Base-by-base conservation (phyloP, 2,113 vertebrate species). In the Ariopsis seemanni region DNA sequence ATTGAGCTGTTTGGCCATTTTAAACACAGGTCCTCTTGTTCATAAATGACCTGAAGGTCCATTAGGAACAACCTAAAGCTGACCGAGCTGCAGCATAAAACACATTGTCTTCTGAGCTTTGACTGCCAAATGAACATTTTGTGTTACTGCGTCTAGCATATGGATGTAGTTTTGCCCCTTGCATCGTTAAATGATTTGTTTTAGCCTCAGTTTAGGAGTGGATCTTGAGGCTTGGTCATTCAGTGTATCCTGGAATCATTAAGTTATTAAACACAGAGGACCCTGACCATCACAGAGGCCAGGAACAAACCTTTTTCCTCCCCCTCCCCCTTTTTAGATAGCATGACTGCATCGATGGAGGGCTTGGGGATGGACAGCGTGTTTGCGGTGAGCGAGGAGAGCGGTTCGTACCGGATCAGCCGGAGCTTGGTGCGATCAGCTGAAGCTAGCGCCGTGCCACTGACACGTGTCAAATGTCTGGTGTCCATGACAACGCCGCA, bases 401-500 rank as follows among this genome's bases (percentile, higher is more conserved):
- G 96, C 91, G 93, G 94, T 20, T 97, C 97, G 92, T 99, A 99
- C 85, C 95, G 98, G 80, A 99, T 99, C 94, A 99, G 97, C 92
- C 97, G 95, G 90, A 99, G 98, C 93, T 94, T 99, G 85, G 96
- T 99, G 22, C 98, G 99, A 89, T 98, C 97, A 5, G 96, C 97
- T 18, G 98, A 99, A 96, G 98, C 96, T 93, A 98, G 97, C 94
- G 98, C 98, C 1, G 98, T 99, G 10, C 98, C 98, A 69, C 95
- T 99, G 88, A 99, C 98, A 0, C 95, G 98, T 62, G 98, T 99
- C 85, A 99, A 99, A 91, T 99, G 98, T 90, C 96, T 99, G 92
- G 98, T 99, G 81, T 99, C 98, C 91, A 99, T 99, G 98, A 99
- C 98, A 63, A 99, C 98, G 22, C 98, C 98, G 5, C 98, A 99